Evolutionary conservation across 2,113 vertebrate species (phyloP).

Genomic region (Odobenus rosmarus): DNA sequence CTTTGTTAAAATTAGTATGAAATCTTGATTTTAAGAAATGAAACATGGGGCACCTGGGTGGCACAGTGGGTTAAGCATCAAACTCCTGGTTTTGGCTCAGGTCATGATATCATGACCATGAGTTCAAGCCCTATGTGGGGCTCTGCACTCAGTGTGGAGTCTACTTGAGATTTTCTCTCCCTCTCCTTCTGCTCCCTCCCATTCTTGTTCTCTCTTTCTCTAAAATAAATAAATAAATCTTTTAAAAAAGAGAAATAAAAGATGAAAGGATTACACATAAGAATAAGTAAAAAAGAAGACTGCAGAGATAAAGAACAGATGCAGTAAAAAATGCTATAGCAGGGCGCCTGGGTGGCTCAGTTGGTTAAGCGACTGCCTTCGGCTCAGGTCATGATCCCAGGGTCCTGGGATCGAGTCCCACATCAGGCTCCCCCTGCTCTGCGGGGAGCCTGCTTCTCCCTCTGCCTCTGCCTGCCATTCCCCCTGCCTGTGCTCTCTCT

Average conservation of each 20-base stretch:
- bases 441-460: too few species aligned
- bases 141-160: not conserved
- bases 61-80: too few species aligned
- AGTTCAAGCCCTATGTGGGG: not conserved
- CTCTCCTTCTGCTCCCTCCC: not conserved
- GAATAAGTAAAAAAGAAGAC: not conserved
- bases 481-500: too few species aligned
- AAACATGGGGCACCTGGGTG: not conserved
- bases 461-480: too few species aligned
- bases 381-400: too few species aligned
- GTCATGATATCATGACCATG: not conserved
- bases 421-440: too few species aligned
- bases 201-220: not conserved
- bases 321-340: not conserved
- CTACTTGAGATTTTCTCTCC: not conserved
- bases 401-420: too few species aligned
- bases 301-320: not conserved
- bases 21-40: not conserved
- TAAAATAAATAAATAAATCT: not conserved
- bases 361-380: too few species aligned
- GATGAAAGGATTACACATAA: not conserved
- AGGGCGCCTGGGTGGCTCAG: too few species aligned
- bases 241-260: not conserved
- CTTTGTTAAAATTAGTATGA: not conserved
- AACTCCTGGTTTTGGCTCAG: too few species aligned